Evolutionary conservation across 2,888 invertebrate genomes (phyloP).

Genomic region (Cosmia pyralina): DNA sequence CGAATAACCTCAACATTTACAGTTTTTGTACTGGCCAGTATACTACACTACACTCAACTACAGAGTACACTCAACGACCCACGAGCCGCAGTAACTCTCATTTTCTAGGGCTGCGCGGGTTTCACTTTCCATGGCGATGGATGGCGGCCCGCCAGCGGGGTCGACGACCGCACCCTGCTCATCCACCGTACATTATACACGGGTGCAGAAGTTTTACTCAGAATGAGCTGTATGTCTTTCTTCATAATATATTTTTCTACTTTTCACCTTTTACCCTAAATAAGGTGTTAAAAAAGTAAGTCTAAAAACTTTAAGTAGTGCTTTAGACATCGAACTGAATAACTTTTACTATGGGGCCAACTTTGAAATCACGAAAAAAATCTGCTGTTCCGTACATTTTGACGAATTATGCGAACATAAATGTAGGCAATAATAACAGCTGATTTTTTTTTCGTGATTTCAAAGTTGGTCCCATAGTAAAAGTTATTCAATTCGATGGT

Average conservation of each 20-base stretch:
- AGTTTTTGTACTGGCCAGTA: background rate
- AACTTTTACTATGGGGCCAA: too few relatives aligned
- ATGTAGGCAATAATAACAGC: too few relatives aligned
- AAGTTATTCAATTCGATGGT: too few relatives aligned
- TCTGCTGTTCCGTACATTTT: too few relatives aligned
- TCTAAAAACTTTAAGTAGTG: too few relatives aligned
- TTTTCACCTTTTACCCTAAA: background rate
- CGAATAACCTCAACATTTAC: background rate
- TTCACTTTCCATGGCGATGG: slow-evolving; percentile 65
- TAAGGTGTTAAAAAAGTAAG: too few relatives aligned
- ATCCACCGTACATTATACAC: slow-evolving; percentile 14
- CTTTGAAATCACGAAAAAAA: too few relatives aligned
- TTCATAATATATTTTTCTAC: background rate
- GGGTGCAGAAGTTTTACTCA: slow-evolving; percentile 37
- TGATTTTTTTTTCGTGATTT: too few relatives aligned
- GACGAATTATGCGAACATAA: too few relatives aligned
- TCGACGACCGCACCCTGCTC: slow-evolving; percentile 58
- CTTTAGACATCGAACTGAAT: too few relatives aligned
- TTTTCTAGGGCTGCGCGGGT: slow-evolving; percentile 61
- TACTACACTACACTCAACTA: background rate
- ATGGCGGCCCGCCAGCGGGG: slow-evolving; percentile 46
- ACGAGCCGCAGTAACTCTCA: slow-evolving; percentile 53
- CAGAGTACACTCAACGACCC: slow-evolving; percentile 15
- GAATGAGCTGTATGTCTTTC: background rate
- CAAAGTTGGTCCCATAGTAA: too few relatives aligned